These are phyloP conservation scores for Pycnomerus fuliginosus DNA, from an alignment of 2,888 invertebrate genomes.

Conservation along the genomic window DNA sequence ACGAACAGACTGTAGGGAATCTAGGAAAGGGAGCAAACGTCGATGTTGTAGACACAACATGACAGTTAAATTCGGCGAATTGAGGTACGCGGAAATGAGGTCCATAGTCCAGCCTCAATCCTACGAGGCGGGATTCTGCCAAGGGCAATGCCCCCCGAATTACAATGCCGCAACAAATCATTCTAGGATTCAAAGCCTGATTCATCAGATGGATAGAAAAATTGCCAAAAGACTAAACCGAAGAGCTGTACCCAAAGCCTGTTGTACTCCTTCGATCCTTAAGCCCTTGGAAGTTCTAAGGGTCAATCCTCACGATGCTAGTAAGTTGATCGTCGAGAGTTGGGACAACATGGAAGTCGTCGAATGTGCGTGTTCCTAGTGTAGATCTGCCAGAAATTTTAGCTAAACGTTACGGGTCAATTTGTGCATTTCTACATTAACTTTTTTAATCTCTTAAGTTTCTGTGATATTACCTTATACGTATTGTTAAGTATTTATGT, in stretches of 20 bases:
- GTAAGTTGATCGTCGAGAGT: slow-evolving; percentile 63
- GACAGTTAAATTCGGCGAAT: slow-evolving; percentile 65
- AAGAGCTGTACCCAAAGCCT: slow-evolving; percentile 57
- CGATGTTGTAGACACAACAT: slow-evolving; percentile 67
- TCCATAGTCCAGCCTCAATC: slow-evolving; percentile 68
- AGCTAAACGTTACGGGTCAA: slow-evolving; percentile 41
- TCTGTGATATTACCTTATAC: slow-evolving; percentile 36
- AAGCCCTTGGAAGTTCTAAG: slow-evolving; percentile 65
- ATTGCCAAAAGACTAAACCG: slow-evolving; percentile 48
- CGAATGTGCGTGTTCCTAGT: slow-evolving; percentile 71
- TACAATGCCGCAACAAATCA: slow-evolving; percentile 72
- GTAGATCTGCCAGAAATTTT: slow-evolving; percentile 33
- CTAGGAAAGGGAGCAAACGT: slow-evolving; percentile 48
- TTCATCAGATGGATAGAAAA: slow-evolving; percentile 61
- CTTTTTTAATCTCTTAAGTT: slow-evolving; percentile 27
- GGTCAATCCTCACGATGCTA: slow-evolving; percentile 62
- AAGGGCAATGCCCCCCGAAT: slow-evolving; percentile 66
- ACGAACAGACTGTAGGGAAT: slow-evolving; percentile 56
- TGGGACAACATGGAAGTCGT: slow-evolving; percentile 72
- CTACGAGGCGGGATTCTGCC: slow-evolving; percentile 72
- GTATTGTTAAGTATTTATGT: slow-evolving; percentile 20
- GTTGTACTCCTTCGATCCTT: slow-evolving; percentile 70
- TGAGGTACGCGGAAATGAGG: slow-evolving; percentile 55
- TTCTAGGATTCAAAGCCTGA: slow-evolving; percentile 66
- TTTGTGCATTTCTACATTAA: slow-evolving; percentile 41